These are phyloP conservation scores for Epiblema foenella DNA, from an alignment of 2,888 invertebrate genomes.

Conservation along the genomic window DNA sequence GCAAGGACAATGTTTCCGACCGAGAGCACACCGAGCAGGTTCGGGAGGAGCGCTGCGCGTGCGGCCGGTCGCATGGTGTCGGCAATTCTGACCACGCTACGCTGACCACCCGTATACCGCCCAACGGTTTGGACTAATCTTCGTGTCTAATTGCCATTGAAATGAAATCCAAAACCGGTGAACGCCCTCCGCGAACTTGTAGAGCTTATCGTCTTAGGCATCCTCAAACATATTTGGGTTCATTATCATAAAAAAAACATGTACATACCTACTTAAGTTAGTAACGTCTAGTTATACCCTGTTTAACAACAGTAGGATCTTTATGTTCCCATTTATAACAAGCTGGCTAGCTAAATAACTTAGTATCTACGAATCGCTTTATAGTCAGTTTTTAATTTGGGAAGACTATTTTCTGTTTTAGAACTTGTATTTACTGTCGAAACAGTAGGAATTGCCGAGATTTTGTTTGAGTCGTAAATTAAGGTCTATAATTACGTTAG, in stretches of 20 bases:
- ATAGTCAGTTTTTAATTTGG: no score
- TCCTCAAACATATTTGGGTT: background rate
- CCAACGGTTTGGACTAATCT: constrained; percentile 67
- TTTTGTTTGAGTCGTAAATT: no score
- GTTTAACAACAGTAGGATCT: no score
- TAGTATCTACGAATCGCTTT: no score
- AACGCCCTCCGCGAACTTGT: constrained; percentile 67
- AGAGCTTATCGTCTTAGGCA: background rate
- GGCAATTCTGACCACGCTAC: constrained; percentile 71
- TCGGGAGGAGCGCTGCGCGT: constrained; percentile 58
- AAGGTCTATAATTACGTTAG: no score
- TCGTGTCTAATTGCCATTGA: constrained; percentile 70
- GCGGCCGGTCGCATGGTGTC: constrained; percentile 70
- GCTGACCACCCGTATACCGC: constrained; percentile 60
- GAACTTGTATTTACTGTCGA: no score
- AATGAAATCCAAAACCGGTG: constrained; percentile 69
- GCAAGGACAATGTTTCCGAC: constrained; percentile 52
- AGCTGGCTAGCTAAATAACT: no score
- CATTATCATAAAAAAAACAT: background rate
- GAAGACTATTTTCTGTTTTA: no score
- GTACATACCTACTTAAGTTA: no score
- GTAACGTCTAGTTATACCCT: no score
- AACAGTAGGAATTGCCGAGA: no score
- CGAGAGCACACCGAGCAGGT: constrained; percentile 54
- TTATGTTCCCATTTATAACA: no score